Conservation (phyloP, 2,888 invertebrate species). For the Tryphoninae sp. region DNA sequence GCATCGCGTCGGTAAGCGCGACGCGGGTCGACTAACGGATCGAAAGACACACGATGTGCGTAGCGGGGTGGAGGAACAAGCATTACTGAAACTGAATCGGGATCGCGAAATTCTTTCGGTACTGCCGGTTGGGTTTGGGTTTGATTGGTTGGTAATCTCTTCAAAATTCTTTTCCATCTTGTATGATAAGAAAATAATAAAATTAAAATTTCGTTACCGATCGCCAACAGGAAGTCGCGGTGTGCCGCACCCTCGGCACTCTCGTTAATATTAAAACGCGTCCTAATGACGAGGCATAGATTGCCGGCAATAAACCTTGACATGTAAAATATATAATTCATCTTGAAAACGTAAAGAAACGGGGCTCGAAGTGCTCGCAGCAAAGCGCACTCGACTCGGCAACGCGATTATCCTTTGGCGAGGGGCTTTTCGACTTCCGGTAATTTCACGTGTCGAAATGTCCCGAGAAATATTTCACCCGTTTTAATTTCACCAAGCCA, state of each 20-base stretch:
- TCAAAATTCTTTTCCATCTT: neutral
- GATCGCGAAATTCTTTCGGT: constrained; percentile 49
- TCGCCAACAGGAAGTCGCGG: neutral
- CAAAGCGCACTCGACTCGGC: constrained; percentile 28
- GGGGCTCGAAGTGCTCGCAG: neutral
- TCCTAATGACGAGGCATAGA: constrained; percentile 23
- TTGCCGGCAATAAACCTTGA: constrained; percentile 30
- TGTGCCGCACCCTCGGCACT: constrained; percentile 7
- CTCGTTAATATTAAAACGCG: constrained; percentile 25
- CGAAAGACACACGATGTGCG: constrained; percentile 44
- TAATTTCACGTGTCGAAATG: constrained; percentile 8
- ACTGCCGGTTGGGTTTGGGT: neutral
- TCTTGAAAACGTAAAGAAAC: constrained; percentile 2
- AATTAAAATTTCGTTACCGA: neutral
- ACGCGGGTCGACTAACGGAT: constrained; percentile 63
- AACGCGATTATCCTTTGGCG: constrained; percentile 48
- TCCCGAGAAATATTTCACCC: neutral
- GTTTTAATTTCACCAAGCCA: neutral
- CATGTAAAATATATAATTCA: constrained; percentile 6
- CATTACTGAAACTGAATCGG: constrained; percentile 53
- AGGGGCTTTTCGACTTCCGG: constrained; percentile 39
- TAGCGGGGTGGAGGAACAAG: constrained; percentile 26
- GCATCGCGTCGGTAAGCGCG: constrained; percentile 50
- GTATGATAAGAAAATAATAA: neutral
- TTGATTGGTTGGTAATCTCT: neutral